Conservation (phyloP, 1,140 invertebrate species). For the Drosophila pallidifrons region DNA sequence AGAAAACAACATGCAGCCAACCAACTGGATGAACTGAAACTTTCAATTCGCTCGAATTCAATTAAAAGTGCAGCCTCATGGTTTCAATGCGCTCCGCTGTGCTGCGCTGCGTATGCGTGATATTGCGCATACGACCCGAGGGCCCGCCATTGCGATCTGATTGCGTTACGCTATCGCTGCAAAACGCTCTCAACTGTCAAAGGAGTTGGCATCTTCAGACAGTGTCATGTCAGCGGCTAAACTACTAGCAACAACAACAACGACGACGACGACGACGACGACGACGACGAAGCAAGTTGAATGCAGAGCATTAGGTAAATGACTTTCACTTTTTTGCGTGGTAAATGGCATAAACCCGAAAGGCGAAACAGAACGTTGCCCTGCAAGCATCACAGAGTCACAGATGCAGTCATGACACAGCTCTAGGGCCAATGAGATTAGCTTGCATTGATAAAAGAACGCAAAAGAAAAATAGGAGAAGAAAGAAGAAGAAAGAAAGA, state of each 20-base stretch:
- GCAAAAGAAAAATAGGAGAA: neutral
- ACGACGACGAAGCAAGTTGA: slow-evolving; percentile 8
- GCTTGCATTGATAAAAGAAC: slow-evolving; percentile 28
- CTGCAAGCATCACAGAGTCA: slow-evolving; percentile 3
- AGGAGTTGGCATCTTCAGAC: slow-evolving; percentile 45
- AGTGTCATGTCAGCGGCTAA: slow-evolving; percentile 55
- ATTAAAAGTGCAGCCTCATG: slow-evolving; percentile 73
- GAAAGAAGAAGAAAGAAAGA: neutral
- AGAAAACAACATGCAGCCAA: slow-evolving; percentile 29
- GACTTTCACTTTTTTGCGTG: slow-evolving; percentile 70
- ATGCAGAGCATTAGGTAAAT: slow-evolving; percentile 57
- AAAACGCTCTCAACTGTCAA: slow-evolving; percentile 52
- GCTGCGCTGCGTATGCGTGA: slow-evolving; percentile 66
- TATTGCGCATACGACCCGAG: slow-evolving; percentile 73
- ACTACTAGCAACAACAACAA: slow-evolving; percentile 8
- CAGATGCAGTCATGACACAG: slow-evolving; percentile 29
- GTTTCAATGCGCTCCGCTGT: slow-evolving; percentile 1
- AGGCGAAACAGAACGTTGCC: slow-evolving; percentile 27
- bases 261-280: no score
- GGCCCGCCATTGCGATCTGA: slow-evolving; percentile 41
- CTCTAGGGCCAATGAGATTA: slow-evolving; percentile 42
- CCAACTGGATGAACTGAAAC: slow-evolving; percentile 32
- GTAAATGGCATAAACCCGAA: neutral
- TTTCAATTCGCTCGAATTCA: slow-evolving; percentile 73
- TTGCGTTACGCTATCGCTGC: slow-evolving; percentile 21